Conservation (phyloP, 2,113 vertebrate species). For the Pelodiscus sinensis region DNA sequence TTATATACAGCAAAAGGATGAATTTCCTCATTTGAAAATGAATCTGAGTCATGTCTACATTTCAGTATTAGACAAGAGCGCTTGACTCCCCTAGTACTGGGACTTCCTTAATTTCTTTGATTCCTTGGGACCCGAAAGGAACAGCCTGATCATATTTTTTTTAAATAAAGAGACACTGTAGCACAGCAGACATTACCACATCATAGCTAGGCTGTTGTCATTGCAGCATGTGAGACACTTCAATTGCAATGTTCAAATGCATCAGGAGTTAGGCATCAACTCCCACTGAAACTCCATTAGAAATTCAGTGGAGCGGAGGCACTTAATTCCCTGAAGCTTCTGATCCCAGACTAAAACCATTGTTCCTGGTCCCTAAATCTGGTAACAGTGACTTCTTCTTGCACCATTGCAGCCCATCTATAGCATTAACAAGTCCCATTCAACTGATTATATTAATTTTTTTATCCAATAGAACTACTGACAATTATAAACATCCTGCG, state of each 20-base stretch:
- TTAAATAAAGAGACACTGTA: slow-evolving; percentile 69
- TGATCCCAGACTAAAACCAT: not conserved
- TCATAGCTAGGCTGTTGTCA: slow-evolving; percentile 66
- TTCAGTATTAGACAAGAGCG: slow-evolving; percentile 65
- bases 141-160: slow-evolving; percentile 49
- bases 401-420: not conserved
- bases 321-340: not conserved
- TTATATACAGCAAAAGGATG: slow-evolving; percentile 52
- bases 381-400: slow-evolving; percentile 37
- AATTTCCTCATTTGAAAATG: slow-evolving; percentile 69
- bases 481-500: not conserved
- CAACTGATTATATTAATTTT: slow-evolving; percentile 50
- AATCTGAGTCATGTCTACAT: slow-evolving; percentile 74
- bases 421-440: slow-evolving; percentile 49
- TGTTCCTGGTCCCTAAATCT: not conserved
- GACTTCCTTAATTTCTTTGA: slow-evolving; percentile 59
- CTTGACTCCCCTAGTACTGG: slow-evolving; percentile 55
- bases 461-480: slow-evolving; percentile 45
- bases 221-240: slow-evolving; percentile 33
- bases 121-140: not conserved
- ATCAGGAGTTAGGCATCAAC: not conserved
- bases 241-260: slow-evolving; percentile 55
- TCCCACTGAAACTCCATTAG: slow-evolving; percentile 27
- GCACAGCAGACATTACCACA: slow-evolving; percentile 69
- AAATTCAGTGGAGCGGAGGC: slow-evolving; percentile 39